A percentile compares a stretch with the other conserved stretches of the same genome.
Conservation (phyloP, 30 jellyfish, hydroid and myxozoan species). For the Cassiopea xamachana region DNA sequence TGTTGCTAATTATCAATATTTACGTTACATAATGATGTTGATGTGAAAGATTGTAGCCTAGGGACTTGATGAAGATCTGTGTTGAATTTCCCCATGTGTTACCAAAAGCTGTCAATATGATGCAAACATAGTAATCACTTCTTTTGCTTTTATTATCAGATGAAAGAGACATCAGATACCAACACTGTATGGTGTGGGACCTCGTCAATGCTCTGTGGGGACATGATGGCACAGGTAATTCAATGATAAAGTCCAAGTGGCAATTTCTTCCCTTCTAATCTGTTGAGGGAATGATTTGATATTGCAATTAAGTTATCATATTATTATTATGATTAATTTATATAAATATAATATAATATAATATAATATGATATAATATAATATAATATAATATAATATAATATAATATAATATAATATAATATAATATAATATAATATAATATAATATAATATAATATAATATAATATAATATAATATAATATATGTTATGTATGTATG, state of each 20-base stretch:
- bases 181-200: constrained; percentile 85
- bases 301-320: no score
- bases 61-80: not conserved
- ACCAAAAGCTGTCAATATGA: not conserved
- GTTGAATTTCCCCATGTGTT: not conserved
- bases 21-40: no score
- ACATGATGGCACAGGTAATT: constrained; percentile 47
- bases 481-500: no score
- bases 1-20: not conserved
- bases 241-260: not conserved
- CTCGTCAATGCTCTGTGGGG: constrained; percentile 93
- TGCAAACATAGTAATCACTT: not conserved
- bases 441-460: no score
- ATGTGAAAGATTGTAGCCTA: not conserved
- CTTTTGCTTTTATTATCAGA: not conserved
- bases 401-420: no score
- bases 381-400: no score
- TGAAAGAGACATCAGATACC: constrained; percentile 34
- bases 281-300: no score
- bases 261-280: not conserved
- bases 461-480: no score
- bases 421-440: no score
- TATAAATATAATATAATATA: no score
- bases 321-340: no score
- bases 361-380: no score